These are phyloP conservation scores for Pangasius macronema DNA, from an alignment of 2,797 vertebrate genomes.

Conservation along the genomic window DNA sequence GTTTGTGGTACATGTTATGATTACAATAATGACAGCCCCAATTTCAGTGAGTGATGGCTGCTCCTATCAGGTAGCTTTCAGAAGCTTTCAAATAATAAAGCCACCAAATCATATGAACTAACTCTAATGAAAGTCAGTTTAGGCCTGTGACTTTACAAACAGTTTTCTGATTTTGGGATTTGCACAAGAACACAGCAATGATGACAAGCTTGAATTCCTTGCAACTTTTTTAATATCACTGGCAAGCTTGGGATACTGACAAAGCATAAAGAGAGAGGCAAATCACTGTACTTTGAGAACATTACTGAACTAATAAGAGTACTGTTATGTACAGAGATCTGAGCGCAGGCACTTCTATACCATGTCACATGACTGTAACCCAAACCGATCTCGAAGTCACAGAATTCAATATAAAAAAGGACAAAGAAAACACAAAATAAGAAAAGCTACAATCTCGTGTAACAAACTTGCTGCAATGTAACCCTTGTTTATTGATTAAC, in stretches of 20 bases:
- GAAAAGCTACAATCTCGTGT: neutral
- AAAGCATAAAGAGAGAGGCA: slow-evolving; percentile 50
- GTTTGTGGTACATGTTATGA: neutral
- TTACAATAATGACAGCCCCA: neutral
- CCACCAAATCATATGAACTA: neutral
- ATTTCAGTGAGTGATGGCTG: neutral
- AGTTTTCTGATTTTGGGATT: neutral
- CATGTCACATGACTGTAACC: slow-evolving; percentile 27
- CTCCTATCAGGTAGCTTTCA: neutral
- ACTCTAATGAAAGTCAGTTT: neutral
- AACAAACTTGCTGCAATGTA: slow-evolving; percentile 27
- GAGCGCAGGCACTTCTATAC: slow-evolving; percentile 59
- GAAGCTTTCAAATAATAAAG: neutral
- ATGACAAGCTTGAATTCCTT: neutral
- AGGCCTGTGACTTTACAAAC: neutral
- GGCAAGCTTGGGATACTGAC: slow-evolving; percentile 55
- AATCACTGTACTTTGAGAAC: slow-evolving; percentile 43
- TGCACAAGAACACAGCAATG: neutral
- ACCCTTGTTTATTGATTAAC: slow-evolving; percentile 3
- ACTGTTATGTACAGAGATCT: slow-evolving; percentile 32
- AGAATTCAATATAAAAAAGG: slow-evolving; percentile 15
- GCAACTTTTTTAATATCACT: slow-evolving; percentile 59
- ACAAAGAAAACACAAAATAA: neutral
- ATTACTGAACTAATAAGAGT: slow-evolving; percentile 36
- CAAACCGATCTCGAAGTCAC: neutral